Percentiles rank a stretch among this genome's conserved stretches.
Evolutionary conservation across 2,797 vertebrate genomes (phyloP).

Genomic region (Mormyrus proboscirostris): DNA sequence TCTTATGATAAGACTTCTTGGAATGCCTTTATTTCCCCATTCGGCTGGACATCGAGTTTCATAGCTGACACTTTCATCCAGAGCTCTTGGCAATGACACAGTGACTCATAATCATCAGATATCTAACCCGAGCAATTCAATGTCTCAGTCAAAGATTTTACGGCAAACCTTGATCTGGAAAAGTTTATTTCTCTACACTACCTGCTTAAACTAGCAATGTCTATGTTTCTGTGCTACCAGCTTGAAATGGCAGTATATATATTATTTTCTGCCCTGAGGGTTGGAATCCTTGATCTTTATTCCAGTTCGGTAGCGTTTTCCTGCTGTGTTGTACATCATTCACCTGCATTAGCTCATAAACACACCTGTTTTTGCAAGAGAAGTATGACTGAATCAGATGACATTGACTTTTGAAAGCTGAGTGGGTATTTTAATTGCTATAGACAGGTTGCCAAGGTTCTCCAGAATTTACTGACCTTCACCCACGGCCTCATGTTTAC

Average conservation of each 20-base stretch:
- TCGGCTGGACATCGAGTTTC: background rate
- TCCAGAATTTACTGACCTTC: background rate
- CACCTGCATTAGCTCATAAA: background rate
- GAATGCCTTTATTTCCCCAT: background rate
- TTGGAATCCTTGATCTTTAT: background rate
- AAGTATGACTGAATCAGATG: background rate
- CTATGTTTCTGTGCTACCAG: background rate
- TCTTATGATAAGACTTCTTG: conserved; percentile 5
- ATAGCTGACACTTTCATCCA: background rate
- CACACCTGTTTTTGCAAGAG: background rate
- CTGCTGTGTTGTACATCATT: background rate
- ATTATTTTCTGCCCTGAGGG: background rate
- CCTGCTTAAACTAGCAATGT: conserved; percentile 1
- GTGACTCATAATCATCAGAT: conserved; percentile 4
- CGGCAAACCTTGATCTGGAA: background rate
- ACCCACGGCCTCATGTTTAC: background rate
- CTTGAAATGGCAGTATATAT: background rate
- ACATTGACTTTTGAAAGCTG: conserved; percentile 6
- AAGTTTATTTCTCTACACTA: background rate
- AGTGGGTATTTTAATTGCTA: background rate
- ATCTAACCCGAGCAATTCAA: background rate
- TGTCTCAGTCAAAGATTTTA: background rate
- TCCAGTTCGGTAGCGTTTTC: background rate
- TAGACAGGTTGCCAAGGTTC: background rate
- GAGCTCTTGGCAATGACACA: background rate